phyloP scores from a whole-genome alignment of 2,888 invertebrate genomes.

The Adelognathus sp. region DNA sequence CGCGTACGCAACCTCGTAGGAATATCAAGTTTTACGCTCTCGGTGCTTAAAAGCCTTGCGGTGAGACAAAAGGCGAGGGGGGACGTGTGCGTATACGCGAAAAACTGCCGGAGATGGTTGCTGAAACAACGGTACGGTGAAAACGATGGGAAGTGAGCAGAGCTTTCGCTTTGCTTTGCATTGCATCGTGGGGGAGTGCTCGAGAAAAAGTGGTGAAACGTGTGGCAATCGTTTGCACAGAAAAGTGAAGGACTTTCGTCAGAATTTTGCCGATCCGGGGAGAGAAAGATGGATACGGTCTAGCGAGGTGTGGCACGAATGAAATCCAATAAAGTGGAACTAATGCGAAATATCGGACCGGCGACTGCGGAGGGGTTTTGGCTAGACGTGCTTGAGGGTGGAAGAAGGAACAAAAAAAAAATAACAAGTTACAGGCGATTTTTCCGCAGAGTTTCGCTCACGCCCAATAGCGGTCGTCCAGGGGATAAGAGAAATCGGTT shows the following conservation, averaged over 20 bases:
- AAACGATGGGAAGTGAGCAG: background rate
- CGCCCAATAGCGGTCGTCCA: background rate
- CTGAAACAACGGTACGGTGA: background rate
- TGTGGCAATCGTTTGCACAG: background rate
- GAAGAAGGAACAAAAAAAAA: too few relatives aligned
- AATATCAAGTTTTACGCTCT: slow-evolving; percentile 38
- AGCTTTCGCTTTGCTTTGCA: background rate
- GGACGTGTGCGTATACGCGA: background rate
- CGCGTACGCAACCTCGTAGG: slow-evolving; percentile 30
- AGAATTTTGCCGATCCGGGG: background rate
- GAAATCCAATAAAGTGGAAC: slow-evolving; percentile 51
- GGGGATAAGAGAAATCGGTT: slow-evolving; percentile 31
- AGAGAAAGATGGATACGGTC: slow-evolving; percentile 41
- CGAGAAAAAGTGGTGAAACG: background rate
- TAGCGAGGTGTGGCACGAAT: slow-evolving; percentile 43
- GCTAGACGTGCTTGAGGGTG: too few relatives aligned
- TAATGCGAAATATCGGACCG: slow-evolving; percentile 38
- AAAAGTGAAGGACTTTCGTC: too few relatives aligned
- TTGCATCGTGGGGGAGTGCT: background rate
- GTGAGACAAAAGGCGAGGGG: slow-evolving; percentile 19
- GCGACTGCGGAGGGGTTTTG: background rate
- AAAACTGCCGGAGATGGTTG: background rate
- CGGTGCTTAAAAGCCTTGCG: slow-evolving; percentile 41
- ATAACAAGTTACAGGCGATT: background rate
- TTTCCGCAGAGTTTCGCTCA: background rate